Evolutionary conservation across 2,888 invertebrate species (phyloP).

Genomic region (Cenopis cana): DNA sequence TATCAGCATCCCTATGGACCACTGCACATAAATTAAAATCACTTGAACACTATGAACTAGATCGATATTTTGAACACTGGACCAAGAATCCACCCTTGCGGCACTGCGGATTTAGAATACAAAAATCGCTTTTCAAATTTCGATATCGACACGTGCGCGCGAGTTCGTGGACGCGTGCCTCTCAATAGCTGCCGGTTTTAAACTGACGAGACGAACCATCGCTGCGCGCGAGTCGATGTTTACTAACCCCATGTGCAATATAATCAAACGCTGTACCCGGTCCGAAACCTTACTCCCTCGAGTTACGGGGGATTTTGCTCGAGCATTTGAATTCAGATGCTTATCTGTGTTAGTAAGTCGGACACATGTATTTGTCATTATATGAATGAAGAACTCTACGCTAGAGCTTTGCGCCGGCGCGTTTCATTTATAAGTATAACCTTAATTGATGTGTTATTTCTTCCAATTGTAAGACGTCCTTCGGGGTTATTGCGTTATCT

Average conservation of each 20-base stretch:
- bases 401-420: constrained; percentile 79
- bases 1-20: constrained; percentile 73
- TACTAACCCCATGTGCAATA: constrained; percentile 79
- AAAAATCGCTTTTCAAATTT: constrained; percentile 58
- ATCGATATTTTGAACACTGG: constrained; percentile 64
- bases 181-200: constrained; percentile 68
- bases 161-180: constrained; percentile 67
- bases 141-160: constrained; percentile 64
- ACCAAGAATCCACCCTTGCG: constrained; percentile 67
- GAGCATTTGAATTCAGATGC: constrained; percentile 48
- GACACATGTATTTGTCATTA: constrained; percentile 80
- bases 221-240: constrained; percentile 72
- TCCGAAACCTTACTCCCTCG: constrained; percentile 49
- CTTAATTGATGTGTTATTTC: constrained; percentile 81
- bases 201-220: constrained; percentile 63
- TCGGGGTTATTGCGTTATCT: constrained; percentile 52
- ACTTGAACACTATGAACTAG: constrained; percentile 53
- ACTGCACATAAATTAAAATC: constrained; percentile 59
- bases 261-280: constrained; percentile 63
- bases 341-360: constrained; percentile 81
- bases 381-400: constrained; percentile 81
- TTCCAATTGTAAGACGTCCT: constrained; percentile 62
- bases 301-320: constrained; percentile 50
- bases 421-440: constrained; percentile 68
- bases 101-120: constrained; percentile 60